Percentiles rank a stretch among this genome's conserved stretches.
phyloP scores from a whole-genome alignment of 2,888 invertebrate genomes.

The Carcina quercana region DNA sequence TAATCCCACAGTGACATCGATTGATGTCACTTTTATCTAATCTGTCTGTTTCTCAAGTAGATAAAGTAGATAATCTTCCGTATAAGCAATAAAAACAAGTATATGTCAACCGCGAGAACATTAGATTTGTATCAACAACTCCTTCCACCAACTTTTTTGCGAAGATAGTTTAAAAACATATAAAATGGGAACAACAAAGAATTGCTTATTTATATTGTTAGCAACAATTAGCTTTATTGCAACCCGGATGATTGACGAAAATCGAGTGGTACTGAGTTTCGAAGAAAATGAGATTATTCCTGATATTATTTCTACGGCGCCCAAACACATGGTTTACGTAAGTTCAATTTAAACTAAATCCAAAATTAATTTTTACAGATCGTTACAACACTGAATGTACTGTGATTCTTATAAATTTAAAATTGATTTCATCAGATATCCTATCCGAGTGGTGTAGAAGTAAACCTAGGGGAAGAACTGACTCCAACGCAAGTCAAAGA shows the following conservation, averaged over 20 bases:
- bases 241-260: not conserved
- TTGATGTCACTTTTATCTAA: too few species aligned
- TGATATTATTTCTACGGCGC: not conserved
- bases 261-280: too few species aligned
- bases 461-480: slow-evolving; percentile 75
- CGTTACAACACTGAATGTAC: not conserved
- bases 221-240: not conserved
- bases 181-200: too few species aligned
- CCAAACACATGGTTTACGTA: not conserved
- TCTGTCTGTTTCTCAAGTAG: too few species aligned
- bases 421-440: not conserved
- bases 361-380: too few species aligned
- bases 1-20: too few species aligned
- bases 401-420: not conserved
- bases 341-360: not conserved
- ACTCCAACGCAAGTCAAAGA: slow-evolving; percentile 80
- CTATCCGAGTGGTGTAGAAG: not conserved
- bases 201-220: not conserved
- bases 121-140: too few species aligned
- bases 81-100: too few species aligned
- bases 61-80: too few species aligned
- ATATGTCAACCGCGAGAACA: too few species aligned
- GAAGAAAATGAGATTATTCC: not conserved
- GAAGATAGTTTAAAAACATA: too few species aligned
- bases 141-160: too few species aligned